These are phyloP conservation scores for Icerya purchasi DNA, from an alignment of 2,888 invertebrate species.

Conservation along the genomic window DNA sequence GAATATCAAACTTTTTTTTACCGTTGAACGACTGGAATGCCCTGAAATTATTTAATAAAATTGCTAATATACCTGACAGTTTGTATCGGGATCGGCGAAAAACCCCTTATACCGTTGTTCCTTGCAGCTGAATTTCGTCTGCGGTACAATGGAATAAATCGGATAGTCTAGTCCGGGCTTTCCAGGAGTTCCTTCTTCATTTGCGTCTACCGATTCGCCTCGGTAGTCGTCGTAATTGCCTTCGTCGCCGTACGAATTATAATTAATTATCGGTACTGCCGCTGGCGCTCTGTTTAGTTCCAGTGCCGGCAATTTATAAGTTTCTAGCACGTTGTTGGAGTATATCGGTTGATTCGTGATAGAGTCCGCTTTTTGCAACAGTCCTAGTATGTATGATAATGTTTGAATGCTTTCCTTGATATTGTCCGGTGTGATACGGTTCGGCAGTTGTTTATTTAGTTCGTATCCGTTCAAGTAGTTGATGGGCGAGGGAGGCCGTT, in stretches of 20 bases:
- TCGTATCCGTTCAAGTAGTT: conserved; percentile 49
- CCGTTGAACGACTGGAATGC: too few relatives aligned
- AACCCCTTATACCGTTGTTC: conserved; percentile 74
- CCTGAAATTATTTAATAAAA: too few relatives aligned
- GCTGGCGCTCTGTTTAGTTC: conserved; percentile 1
- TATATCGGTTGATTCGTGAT: conserved; percentile 2
- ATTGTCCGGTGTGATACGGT: conserved; percentile 51
- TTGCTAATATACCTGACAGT: conserved; percentile 44
- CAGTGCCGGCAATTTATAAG: not conserved
- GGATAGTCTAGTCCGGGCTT: conserved; percentile 63
- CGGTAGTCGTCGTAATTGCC: not conserved
- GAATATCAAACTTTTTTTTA: too few relatives aligned
- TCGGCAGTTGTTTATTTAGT: conserved; percentile 50
- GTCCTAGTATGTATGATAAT: conserved; percentile 47
- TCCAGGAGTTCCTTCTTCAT: conserved; percentile 25
- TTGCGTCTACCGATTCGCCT: conserved; percentile 16
- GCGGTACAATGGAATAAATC: conserved; percentile 47
- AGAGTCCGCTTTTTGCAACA: conserved; percentile 30
- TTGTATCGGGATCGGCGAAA: conserved; percentile 69
- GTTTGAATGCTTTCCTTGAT: conserved; percentile 58
- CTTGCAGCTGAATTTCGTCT: conserved; percentile 57
- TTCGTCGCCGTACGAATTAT: not conserved
- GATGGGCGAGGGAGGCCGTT: conserved; percentile 22
- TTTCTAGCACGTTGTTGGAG: conserved; percentile 3
- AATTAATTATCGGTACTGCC: conserved; percentile 7